phyloP scores from a whole-genome alignment of 2,888 invertebrate species.

The Polyommatus icarus region DNA sequence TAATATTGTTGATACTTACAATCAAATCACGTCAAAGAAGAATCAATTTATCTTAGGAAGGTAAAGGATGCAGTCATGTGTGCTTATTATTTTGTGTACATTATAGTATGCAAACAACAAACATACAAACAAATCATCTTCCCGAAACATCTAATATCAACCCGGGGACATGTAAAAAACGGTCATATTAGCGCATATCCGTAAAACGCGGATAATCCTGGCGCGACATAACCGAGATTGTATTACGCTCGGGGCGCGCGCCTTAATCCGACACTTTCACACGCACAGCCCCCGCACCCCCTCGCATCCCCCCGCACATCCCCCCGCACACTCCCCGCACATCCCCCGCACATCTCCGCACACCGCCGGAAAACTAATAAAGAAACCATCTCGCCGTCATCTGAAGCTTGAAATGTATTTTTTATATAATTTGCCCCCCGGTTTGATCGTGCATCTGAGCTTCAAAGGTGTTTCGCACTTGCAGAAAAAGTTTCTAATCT shows the following conservation, averaged over 20 bases:
- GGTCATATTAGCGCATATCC: constrained; percentile 39
- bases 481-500: background rate
- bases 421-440: constrained; percentile 80
- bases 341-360: constrained; percentile 52
- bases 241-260: constrained; percentile 57
- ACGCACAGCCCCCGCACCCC: constrained; percentile 60
- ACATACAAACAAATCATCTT: background rate
- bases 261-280: constrained; percentile 78
- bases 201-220: constrained; percentile 68
- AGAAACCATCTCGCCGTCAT: constrained; percentile 78
- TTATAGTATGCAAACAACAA: background rate
- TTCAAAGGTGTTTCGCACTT: constrained; percentile 39
- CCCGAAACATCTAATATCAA: background rate
- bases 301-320: constrained; percentile 50
- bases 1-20: no score
- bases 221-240: constrained; percentile 76
- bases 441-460: constrained; percentile 71
- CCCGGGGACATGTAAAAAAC: constrained; percentile 15
- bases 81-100: no score
- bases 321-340: constrained; percentile 63
- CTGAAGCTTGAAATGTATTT: constrained; percentile 81
- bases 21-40: no score
- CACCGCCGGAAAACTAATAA: constrained; percentile 78
- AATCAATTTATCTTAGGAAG: no score
- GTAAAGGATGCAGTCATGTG: no score